Conservation (phyloP, 2,113 vertebrate genomes). For the Aphelocoma coerulescens region DNA sequence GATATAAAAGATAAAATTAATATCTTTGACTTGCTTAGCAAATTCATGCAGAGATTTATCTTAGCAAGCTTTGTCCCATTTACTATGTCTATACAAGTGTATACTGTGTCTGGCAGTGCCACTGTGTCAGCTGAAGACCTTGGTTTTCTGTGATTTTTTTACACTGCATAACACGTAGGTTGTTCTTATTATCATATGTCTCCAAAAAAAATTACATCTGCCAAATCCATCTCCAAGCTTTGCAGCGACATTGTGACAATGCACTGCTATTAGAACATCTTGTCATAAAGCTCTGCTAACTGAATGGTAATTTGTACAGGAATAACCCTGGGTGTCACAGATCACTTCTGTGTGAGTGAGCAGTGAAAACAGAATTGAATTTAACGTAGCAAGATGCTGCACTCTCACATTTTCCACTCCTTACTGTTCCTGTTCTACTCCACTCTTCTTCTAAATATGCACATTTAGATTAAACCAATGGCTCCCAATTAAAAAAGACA, state of each 20-base stretch:
- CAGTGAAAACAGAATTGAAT: neutral
- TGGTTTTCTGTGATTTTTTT: neutral
- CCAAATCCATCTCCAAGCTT: neutral
- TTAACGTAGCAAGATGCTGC: neutral
- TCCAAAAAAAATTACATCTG: constrained; percentile 14
- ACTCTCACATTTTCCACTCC: neutral
- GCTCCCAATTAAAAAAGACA: neutral
- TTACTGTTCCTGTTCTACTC: neutral
- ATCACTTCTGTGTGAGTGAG: neutral
- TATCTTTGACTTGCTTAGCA: neutral
- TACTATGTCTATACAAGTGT: neutral
- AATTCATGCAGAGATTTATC: neutral
- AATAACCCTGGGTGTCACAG: neutral
- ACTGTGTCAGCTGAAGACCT: neutral
- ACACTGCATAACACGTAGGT: neutral
- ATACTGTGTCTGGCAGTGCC: neutral
- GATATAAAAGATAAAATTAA: neutral
- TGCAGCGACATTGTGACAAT: constrained; percentile 14
- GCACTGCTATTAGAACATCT: neutral
- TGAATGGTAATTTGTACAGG: neutral
- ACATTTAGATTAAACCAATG: neutral
- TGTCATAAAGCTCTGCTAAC: neutral
- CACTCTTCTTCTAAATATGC: neutral
- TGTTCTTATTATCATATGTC: constrained; percentile 9
- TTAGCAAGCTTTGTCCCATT: neutral